Evolutionary conservation across 2,797 vertebrate species (phyloP).

Genomic region (Acestrorhynchus altus): DNA sequence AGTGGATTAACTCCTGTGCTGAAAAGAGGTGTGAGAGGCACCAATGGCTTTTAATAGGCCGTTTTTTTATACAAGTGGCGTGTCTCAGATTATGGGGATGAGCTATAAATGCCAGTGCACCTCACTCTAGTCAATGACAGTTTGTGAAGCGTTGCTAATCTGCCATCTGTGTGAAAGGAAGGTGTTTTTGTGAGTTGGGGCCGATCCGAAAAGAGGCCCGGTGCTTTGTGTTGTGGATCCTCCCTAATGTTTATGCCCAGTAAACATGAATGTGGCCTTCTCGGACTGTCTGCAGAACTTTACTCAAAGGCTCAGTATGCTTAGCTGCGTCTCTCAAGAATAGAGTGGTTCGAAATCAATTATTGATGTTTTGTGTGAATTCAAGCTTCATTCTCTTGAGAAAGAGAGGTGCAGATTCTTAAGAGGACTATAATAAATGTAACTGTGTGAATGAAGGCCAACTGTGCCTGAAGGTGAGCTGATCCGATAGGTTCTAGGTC

Average conservation of each 20-base stretch:
- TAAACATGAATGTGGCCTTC: conserved; percentile 68
- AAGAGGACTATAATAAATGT: not conserved
- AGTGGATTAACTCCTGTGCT: conserved; percentile 74
- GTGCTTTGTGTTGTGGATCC: conserved; percentile 63
- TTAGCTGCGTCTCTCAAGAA: not conserved
- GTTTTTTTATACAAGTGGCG: conserved; percentile 73
- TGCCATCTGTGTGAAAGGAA: conserved; percentile 75
- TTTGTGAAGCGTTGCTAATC: conserved; percentile 79
- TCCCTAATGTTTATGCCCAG: conserved; percentile 66
- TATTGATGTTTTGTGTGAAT: conserved; percentile 68
- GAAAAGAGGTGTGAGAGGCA: conserved; percentile 65
- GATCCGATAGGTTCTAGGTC: conserved; percentile 3
- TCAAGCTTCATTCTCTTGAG: conserved; percentile 24
- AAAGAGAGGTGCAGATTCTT: not conserved
- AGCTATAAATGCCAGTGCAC: conserved; percentile 76
- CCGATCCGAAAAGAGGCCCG: conserved; percentile 57
- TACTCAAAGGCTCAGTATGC: conserved; percentile 49
- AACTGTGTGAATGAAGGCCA: not conserved
- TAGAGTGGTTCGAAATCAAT: conserved; percentile 69
- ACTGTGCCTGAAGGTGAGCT: not conserved
- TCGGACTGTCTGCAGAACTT: conserved; percentile 55
- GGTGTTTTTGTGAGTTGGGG: conserved; percentile 2
- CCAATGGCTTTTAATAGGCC: conserved; percentile 73
- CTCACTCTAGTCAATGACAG: conserved; percentile 72
- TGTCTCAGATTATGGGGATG: conserved; percentile 76